Percentiles rank a stretch among this genome's conserved stretches.
Evolutionary conservation across 2,113 vertebrate species (phyloP).

Genomic region (Esox niger): DNA sequence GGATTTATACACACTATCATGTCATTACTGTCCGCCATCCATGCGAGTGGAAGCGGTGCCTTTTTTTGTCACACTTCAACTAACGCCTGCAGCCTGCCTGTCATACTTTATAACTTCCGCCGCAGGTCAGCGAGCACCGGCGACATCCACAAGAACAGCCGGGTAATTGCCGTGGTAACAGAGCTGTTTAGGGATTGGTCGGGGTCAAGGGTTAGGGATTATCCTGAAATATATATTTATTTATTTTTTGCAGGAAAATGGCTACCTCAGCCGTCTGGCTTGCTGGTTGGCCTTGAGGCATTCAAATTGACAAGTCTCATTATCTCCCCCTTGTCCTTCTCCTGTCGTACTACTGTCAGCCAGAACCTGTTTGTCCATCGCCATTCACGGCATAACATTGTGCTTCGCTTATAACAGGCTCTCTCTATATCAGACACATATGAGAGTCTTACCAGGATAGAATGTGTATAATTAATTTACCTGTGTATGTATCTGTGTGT

Average conservation of each 20-base stretch:
- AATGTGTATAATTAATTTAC: not conserved
- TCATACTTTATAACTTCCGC: not conserved
- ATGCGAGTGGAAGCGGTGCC: conserved; percentile 12
- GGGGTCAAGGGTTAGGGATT: conserved; percentile 70
- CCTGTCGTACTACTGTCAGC: conserved; percentile 60
- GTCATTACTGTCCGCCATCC: conserved; percentile 23
- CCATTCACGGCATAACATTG: conserved; percentile 35
- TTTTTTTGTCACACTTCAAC: conserved; percentile 12
- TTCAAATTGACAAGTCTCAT: conserved; percentile 75
- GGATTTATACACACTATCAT: conserved; percentile 15
- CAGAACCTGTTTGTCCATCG: conserved; percentile 65
- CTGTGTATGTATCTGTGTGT: not conserved
- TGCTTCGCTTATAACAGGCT: conserved; percentile 25
- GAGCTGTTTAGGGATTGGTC: conserved; percentile 55
- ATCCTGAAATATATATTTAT: conserved; percentile 56
- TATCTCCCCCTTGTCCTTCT: conserved; percentile 52
- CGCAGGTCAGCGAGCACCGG: conserved; percentile 4
- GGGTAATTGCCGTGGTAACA: conserved; percentile 57
- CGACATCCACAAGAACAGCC: conserved; percentile 20
- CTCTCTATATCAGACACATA: not conserved
- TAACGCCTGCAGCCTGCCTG: conserved; percentile 11
- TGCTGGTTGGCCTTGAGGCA: conserved; percentile 63
- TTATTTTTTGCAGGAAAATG: conserved; percentile 42
- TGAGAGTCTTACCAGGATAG: conserved; percentile 13
- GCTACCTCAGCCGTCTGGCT: conserved; percentile 42